Percentiles rank a stretch among this genome's conserved stretches.
Evolutionary conservation across 2,797 vertebrate genomes (phyloP).

Genomic region (Diplodus sargus): DNA sequence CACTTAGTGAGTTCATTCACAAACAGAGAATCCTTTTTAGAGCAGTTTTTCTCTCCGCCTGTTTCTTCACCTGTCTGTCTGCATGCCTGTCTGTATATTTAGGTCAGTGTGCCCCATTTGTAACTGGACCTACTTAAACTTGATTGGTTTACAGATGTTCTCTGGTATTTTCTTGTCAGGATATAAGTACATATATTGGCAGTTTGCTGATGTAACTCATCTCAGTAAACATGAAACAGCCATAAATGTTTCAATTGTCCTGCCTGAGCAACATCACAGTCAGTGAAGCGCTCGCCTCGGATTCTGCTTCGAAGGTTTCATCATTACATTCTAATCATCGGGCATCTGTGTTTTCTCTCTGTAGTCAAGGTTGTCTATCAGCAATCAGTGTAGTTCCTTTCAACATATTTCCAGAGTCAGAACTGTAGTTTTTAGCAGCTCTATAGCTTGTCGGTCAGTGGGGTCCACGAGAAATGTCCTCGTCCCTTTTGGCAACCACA

Average conservation of each 20-base stretch:
- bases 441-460: too few species aligned
- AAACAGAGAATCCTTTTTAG: not conserved
- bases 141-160: slow-evolving; percentile 65
- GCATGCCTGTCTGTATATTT: slow-evolving; percentile 54
- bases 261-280: not conserved
- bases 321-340: not conserved
- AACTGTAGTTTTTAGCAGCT: too few species aligned
- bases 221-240: slow-evolving; percentile 1
- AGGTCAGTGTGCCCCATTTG: slow-evolving; percentile 75
- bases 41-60: slow-evolving; percentile 3
- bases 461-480: too few species aligned
- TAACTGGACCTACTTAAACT: slow-evolving; percentile 75
- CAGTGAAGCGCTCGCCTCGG: not conserved
- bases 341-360: not conserved
- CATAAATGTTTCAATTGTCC: not conserved
- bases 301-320: not conserved
- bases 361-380: not conserved
- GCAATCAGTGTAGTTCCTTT: too few species aligned
- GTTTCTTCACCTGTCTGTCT: slow-evolving; percentile 26
- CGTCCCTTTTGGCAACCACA: too few species aligned
- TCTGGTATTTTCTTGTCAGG: slow-evolving; percentile 6
- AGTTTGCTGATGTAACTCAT: slow-evolving; percentile 9
- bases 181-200: not conserved
- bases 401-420: too few species aligned
- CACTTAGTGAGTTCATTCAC: slow-evolving; percentile 27